Evolutionary conservation across 2,113 vertebrate genomes (phyloP), one percentile per base, ranked within the genome.

Genomic region (Myiopsitta monachus): DNA sequence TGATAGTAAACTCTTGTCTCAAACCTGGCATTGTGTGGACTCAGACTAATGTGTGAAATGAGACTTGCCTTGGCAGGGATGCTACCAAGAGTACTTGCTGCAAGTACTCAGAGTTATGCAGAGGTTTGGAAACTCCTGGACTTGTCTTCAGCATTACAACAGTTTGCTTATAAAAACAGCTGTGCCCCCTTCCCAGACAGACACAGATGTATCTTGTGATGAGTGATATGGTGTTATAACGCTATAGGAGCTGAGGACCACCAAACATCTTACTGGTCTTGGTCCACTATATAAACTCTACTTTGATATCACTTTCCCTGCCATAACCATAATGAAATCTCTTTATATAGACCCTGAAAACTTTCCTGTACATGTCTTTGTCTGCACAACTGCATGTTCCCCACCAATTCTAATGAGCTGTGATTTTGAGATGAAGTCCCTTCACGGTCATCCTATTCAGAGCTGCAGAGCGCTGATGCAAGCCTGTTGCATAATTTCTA

Each of bases 31-130:
- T 33, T 3, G 1, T 2, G 31, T 41, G 44, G 66, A 30, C 21
- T 64, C 43, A 44, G 62, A 26, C 7, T 24, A 86, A 55, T 0
- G 0, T 1, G 8, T 10, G 57, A 49, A 63, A 83, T 0, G 4
- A 46, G 91, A 87, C 33, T 41, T 55, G 24, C 18, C 21, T 49
- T 1, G 0, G 28, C 15, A 81, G 54, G 22, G 38, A 13, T 2
- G 27, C 51, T 81, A 26, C 44, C 1, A 1, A 38, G 62, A 61
- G 21, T 6, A 6, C 21, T 7, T 47, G 23, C 39, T 83, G 86
- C 2, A 30, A 63, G 31, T 27, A 23, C 59, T 44, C 51, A 11
- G 18, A 81, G 31, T 39, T 22, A 26, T 10, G 11, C 19, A 67
- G 30, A 41, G 30, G 39, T 80, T 62, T 31, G 30, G 2, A 24